These are phyloP conservation scores for Danio tinwini DNA, from an alignment of 2,797 vertebrate species.

Conservation along the genomic window DNA sequence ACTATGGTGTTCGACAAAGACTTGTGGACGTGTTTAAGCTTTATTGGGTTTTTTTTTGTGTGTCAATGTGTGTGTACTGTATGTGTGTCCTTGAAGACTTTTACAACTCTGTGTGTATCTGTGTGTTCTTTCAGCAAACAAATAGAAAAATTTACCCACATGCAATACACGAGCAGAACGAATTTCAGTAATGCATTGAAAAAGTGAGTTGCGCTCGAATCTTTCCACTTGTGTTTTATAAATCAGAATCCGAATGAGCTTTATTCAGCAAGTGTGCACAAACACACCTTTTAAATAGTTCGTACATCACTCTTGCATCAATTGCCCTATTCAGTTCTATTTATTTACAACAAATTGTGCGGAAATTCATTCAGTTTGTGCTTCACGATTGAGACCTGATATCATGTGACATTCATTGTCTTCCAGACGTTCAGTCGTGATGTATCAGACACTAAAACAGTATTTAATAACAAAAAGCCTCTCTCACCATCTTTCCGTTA, in stretches of 20 bases:
- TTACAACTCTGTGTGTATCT: not conserved
- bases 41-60: slow-evolving; percentile 1
- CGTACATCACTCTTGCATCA: not conserved
- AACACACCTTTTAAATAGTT: too few relatives aligned
- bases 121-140: not conserved
- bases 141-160: not conserved
- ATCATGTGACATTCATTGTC: not conserved
- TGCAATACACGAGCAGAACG: not conserved
- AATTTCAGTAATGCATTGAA: not conserved
- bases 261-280: too few relatives aligned
- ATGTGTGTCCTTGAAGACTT: slow-evolving; percentile 1
- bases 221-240: not conserved
- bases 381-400: not conserved
- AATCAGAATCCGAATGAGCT: too few relatives aligned
- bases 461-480: not conserved
- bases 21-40: not conserved
- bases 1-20: not conserved
- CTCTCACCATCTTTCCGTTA: not conserved
- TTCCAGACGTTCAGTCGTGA: not conserved
- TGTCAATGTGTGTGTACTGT: slow-evolving; percentile 15
- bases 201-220: not conserved
- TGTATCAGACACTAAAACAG: not conserved
- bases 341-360: not conserved
- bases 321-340: not conserved
- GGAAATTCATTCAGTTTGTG: not conserved